A percentile compares a stretch with the other conserved stretches of the same genome.
phyloP scores from a whole-genome alignment of 2,888 invertebrate species.

The Calameuta idolon region DNA sequence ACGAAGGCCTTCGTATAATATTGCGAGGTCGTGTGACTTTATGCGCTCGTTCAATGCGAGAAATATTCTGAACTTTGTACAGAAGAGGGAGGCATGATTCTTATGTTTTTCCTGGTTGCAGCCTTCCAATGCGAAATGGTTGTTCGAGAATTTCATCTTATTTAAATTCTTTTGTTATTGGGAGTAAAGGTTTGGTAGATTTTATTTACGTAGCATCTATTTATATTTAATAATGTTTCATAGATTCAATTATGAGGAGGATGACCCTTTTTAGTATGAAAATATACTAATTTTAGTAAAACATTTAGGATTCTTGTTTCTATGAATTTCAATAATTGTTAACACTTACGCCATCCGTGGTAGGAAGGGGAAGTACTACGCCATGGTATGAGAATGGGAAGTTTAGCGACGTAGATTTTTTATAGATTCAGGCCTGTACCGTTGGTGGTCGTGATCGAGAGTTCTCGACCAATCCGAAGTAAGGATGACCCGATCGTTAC shows the following conservation, averaged over 20 bases:
- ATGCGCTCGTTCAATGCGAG: neutral
- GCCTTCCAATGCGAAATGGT: neutral
- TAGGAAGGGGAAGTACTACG: neutral
- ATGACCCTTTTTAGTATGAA: neutral
- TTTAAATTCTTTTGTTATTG: neutral
- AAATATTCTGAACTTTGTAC: neutral
- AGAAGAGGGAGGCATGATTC: neutral
- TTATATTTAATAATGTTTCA: neutral
- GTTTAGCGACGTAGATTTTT: neutral
- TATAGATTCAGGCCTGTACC: neutral
- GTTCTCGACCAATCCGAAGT: constrained; percentile 1
- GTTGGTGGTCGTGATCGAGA: neutral
- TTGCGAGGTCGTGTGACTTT: neutral
- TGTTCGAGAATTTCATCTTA: neutral
- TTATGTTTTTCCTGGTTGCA: neutral
- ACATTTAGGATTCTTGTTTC: neutral
- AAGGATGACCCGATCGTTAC: constrained; percentile 45
- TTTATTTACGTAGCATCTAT: neutral
- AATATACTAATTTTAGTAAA: neutral
- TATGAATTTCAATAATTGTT: neutral
- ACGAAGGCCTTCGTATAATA: neutral
- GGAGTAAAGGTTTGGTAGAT: neutral
- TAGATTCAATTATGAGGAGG: neutral
- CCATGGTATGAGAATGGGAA: neutral
- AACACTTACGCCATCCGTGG: neutral